These are phyloP conservation scores for Trichomycterus rosablanca DNA, from an alignment of 2,113 vertebrate species.

Conservation along the genomic window DNA sequence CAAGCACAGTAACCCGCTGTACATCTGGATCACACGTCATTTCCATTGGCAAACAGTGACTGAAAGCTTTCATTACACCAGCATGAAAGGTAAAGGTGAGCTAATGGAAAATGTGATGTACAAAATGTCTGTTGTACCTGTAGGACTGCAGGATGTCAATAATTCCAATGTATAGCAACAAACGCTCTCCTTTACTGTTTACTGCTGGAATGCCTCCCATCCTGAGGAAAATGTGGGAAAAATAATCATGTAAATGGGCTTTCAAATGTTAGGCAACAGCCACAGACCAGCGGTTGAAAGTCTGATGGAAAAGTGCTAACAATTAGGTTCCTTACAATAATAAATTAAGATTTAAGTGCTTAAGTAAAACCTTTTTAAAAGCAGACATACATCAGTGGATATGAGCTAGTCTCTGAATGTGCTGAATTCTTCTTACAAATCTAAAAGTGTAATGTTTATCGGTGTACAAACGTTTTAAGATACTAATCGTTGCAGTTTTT, in stretches of 20 bases:
- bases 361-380: no score
- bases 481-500: no score
- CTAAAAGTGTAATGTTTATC: no score
- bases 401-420: no score
- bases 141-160: slow-evolving; percentile 97
- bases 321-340: no score
- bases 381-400: no score
- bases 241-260: background rate
- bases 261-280: no score
- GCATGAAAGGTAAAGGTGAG: background rate
- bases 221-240: slow-evolving; percentile 53
- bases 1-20: background rate
- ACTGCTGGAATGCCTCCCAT: slow-evolving; percentile 97
- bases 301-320: no score
- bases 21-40: background rate
- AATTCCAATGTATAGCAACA: slow-evolving; percentile 90
- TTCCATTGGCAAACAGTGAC: background rate
- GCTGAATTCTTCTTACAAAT: no score
- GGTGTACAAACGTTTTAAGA: no score
- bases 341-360: no score
- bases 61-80: background rate
- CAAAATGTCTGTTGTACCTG: slow-evolving; percentile 65
- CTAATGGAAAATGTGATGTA: background rate
- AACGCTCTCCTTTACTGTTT: slow-evolving; percentile 86
- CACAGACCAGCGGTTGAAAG: no score